Conservation (phyloP, 2,113 vertebrate species). For the Cavia porcellus region DNA sequence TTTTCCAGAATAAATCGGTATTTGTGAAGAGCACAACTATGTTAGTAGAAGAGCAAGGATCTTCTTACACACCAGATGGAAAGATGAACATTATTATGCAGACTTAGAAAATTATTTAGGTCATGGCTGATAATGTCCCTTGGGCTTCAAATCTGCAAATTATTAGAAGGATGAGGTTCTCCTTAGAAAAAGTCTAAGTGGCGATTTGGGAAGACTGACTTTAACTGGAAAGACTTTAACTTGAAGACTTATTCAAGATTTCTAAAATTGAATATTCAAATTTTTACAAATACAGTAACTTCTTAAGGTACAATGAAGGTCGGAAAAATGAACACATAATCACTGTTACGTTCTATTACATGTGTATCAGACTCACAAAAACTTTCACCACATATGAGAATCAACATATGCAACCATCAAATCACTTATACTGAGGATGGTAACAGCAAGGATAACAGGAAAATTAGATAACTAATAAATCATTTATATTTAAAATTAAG, state of each 20-base stretch:
- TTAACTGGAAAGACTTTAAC: neutral
- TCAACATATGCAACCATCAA: neutral
- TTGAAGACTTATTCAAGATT: neutral
- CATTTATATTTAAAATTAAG: neutral
- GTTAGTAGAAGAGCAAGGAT: neutral
- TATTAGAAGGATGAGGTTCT: neutral
- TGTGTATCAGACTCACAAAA: neutral
- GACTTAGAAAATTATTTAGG: neutral
- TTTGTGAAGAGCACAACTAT: neutral
- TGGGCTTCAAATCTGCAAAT: neutral
- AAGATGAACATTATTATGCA: neutral
- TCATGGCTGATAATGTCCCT: accelerated
- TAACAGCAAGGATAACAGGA: conserved; percentile 1
- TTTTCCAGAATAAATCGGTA: neutral
- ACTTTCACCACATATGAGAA: neutral
- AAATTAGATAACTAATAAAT: neutral
- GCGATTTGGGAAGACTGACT: neutral
- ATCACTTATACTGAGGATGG: neutral
- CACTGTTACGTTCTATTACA: neutral
- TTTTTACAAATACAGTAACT: neutral
- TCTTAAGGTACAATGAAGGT: neutral
- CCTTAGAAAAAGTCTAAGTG: neutral
- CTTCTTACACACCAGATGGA: neutral
- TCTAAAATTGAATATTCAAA: neutral
- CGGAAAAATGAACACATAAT: neutral